A percentile compares a stretch with the other conserved stretches of the same genome.
phyloP scores from a whole-genome alignment of 2,888 invertebrate genomes.

The Troilus luridus region DNA sequence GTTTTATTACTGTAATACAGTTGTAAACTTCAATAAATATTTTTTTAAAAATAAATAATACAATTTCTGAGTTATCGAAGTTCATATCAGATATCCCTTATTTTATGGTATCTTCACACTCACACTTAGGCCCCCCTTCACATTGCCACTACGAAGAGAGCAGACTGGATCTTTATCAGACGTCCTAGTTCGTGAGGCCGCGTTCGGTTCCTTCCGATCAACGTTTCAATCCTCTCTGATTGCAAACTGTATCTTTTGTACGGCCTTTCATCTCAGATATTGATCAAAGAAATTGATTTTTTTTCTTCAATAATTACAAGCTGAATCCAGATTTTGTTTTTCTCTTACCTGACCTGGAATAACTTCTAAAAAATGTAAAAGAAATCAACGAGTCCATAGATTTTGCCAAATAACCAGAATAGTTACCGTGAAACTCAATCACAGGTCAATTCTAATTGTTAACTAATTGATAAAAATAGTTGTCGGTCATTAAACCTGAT shows the following conservation, averaged over 20 bases:
- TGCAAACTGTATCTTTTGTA: background rate
- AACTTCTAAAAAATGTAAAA: background rate
- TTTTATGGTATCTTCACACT: background rate
- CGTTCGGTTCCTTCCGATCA: background rate
- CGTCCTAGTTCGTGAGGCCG: conserved; percentile 3
- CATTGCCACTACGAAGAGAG: background rate
- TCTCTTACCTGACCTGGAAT: background rate
- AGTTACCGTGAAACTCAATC: too few species aligned
- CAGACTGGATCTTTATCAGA: background rate
- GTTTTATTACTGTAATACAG: too few species aligned
- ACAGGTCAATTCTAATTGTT: too few species aligned
- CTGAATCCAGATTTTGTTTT: background rate
- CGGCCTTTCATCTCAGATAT: background rate
- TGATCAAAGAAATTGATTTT: background rate
- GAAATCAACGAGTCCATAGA: too few species aligned
- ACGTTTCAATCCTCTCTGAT: background rate
- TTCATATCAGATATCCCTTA: background rate
- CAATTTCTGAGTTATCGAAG: too few species aligned
- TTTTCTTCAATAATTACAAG: background rate
- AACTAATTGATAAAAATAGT: too few species aligned
- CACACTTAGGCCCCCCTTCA: background rate
- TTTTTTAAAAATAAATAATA: too few species aligned
- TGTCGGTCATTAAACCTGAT: too few species aligned
- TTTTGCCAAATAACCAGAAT: too few species aligned
- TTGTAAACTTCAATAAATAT: too few species aligned